A percentile compares a stretch with the other conserved stretches of the same genome.
These are phyloP conservation scores for Leucophenga varia DNA, from an alignment of 1,140 invertebrate genomes.

Conservation along the genomic window DNA sequence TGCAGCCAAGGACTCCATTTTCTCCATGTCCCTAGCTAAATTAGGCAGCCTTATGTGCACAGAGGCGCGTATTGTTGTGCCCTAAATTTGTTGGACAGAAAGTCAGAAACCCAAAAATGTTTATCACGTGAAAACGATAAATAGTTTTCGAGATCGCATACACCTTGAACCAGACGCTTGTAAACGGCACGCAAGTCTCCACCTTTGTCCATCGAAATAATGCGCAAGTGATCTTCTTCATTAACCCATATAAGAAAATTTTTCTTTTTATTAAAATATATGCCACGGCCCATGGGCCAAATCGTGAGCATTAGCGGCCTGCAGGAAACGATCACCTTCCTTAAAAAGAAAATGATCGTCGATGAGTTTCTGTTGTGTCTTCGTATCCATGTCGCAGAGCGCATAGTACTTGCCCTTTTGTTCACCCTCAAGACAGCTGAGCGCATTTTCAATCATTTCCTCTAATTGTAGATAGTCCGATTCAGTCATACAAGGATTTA, in stretches of 20 bases:
- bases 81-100: constrained; percentile 98
- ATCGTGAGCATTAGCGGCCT: constrained; percentile 85
- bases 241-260: constrained; percentile 98
- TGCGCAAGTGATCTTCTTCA: constrained; percentile 94
- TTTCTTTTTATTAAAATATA: constrained; percentile 92
- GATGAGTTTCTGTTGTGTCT: constrained; percentile 87
- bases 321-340: constrained; percentile 74
- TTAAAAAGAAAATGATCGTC: constrained; percentile 97
- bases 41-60: constrained; percentile 97
- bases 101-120: constrained; percentile 90
- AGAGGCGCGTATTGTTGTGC: constrained; percentile 94
- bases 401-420: constrained; percentile 88
- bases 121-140: constrained; percentile 86
- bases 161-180: constrained; percentile 82
- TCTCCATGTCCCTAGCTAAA: constrained; percentile 77
- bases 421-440: constrained; percentile 75
- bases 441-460: constrained; percentile 75
- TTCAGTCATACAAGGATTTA: constrained; percentile 92
- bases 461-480: constrained; percentile 91
- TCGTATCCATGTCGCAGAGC: constrained; percentile 89
- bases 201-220: constrained; percentile 97
- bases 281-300: constrained; percentile 94
- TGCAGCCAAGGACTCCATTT: constrained; percentile 84
- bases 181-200: constrained; percentile 90
- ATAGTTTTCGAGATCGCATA: constrained; percentile 87